Conservation (phyloP, 2,113 vertebrate genomes). For the Pelmatolapia mariae region DNA sequence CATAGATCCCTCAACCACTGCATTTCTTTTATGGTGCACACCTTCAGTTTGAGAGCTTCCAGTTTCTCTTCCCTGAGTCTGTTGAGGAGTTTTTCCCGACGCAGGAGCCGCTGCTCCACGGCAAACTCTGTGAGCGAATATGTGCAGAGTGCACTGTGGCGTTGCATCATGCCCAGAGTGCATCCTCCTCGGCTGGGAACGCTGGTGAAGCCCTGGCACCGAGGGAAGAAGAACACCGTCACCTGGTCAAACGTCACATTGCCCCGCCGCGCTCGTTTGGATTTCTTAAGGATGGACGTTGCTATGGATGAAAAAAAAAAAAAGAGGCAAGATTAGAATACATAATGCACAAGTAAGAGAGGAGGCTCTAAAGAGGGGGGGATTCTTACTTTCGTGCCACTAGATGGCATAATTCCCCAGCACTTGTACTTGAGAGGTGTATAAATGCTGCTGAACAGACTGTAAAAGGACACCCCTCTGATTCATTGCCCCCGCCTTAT, state of each 20-base stretch:
- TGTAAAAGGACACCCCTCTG: slow-evolving; percentile 49
- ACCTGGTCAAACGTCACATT: slow-evolving; percentile 88
- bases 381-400: slow-evolving; percentile 2
- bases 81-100: slow-evolving; percentile 81
- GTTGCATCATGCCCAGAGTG: slow-evolving; percentile 89
- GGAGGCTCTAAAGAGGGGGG: neutral
- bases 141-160: slow-evolving; percentile 75
- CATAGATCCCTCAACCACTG: too few species aligned
- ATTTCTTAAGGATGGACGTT: slow-evolving; percentile 87
- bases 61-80: slow-evolving; percentile 88
- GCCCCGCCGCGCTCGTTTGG: slow-evolving; percentile 75
- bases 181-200: slow-evolving; percentile 94
- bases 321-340: neutral
- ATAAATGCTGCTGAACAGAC: neutral
- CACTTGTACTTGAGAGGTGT: neutral
- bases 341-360: neutral
- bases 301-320: slow-evolving; percentile 60
- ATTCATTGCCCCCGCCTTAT: slow-evolving; percentile 42
- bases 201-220: slow-evolving; percentile 96
- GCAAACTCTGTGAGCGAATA: slow-evolving; percentile 88
- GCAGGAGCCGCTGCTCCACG: slow-evolving; percentile 77
- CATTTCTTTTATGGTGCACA: slow-evolving; percentile 24
- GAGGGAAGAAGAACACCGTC: slow-evolving; percentile 92
- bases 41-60: slow-evolving; percentile 81
- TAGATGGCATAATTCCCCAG: slow-evolving; percentile 30